A percentile compares a stretch with the other conserved stretches of the same genome.
phyloP scores from a whole-genome alignment of 2,888 invertebrate genomes.

The Aspidiotus rigidus region DNA sequence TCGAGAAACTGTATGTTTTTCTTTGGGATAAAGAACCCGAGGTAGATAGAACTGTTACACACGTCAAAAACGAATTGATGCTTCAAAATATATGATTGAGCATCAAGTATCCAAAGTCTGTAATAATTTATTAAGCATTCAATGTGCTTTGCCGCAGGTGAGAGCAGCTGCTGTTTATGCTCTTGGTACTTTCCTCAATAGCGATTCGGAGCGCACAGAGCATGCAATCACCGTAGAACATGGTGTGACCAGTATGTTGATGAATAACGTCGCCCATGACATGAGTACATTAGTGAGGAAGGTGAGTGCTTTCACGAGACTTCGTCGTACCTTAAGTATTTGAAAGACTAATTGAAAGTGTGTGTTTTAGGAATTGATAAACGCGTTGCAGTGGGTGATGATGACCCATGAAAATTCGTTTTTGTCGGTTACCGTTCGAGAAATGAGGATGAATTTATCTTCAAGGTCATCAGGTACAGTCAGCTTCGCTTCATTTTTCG shows the following conservation, averaged over 20 bases:
- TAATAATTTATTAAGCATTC: background rate
- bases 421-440: slow-evolving; percentile 58
- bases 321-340: background rate
- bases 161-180: slow-evolving; percentile 91
- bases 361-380: slow-evolving; percentile 62
- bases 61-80: too few species aligned
- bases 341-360: background rate
- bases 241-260: slow-evolving; percentile 77
- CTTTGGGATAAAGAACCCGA: slow-evolving; percentile 76
- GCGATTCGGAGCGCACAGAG: slow-evolving; percentile 71
- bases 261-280: slow-evolving; percentile 67
- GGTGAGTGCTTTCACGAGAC: slow-evolving; percentile 42
- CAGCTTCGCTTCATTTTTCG: too few species aligned
- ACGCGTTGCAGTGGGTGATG: slow-evolving; percentile 80
- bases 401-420: slow-evolving; percentile 81
- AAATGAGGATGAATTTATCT: slow-evolving; percentile 44
- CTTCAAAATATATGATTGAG: too few species aligned
- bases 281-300: slow-evolving; percentile 78
- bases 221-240: slow-evolving; percentile 92
- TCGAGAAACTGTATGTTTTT: slow-evolving; percentile 80
- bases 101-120: background rate
- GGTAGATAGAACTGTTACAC: slow-evolving; percentile 46
- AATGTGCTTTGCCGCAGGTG: slow-evolving; percentile 48
- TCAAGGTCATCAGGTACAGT: slow-evolving; percentile 18
- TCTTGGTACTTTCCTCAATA: slow-evolving; percentile 84